Base-by-base conservation (phyloP, 2,888 invertebrate species). In the Podotricha telesiphe region DNA sequence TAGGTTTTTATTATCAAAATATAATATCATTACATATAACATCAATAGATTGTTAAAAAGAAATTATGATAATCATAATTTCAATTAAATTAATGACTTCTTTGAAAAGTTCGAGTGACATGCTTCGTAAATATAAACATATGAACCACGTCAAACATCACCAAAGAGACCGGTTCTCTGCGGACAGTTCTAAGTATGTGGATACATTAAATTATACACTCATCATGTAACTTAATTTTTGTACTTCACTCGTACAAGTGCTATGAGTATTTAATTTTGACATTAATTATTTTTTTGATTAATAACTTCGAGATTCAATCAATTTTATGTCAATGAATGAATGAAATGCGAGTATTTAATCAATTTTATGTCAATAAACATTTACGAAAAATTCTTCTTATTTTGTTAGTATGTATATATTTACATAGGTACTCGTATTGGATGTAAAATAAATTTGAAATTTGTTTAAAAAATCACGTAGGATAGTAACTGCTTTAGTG, bases 81-180 rank as follows among this genome's bases (percentile, higher is more conserved):
- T 15, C 28, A 19, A 51, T 70, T 63, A n/a, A 56, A 63, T 28
- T 59, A 58, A 58, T 47, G 45, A 67, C 53, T 65, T 63, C 62
- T 77, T 75, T 80, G 80, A 82, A 82, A n/a, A 80, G 78, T 78
- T 71, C 75, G 75, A 73, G 69, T 73, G 74, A 71, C 59, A 59
- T 56, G 34, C 37, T 62, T 50, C 50, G 20, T 45, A 67, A 74
- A 75, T 68, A 55, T 6, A 5, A 11, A 73, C 73, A 69, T 53
- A 69, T 65, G 63, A 77, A 79, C 80, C 81, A 83, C n/a, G n/a
- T n/a, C n/a, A 85, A 86, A 85, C 88, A 88, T 86, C 77, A 85
- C 85, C 86, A 87, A 88, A 85, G 86, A 86, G 79, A 90, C 90
- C 90, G 90, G 90, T 91, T 89, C 79, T 78, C 72, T 71, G 78